These are phyloP conservation scores for Danaus chrysippus DNA, from an alignment of 2,888 invertebrate species.

Conservation along the genomic window DNA sequence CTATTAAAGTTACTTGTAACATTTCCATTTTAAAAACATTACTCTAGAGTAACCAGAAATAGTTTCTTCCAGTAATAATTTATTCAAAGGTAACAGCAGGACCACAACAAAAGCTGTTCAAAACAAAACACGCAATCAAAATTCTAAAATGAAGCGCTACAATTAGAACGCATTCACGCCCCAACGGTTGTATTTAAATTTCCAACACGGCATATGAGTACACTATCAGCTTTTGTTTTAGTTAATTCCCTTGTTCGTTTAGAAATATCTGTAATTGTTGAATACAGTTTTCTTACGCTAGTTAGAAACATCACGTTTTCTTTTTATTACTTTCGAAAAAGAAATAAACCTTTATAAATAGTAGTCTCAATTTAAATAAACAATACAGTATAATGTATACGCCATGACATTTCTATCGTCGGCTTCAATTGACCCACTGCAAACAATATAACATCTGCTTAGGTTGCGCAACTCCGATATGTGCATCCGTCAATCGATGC, in stretches of 20 bases:
- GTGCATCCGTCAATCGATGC: slow-evolving; percentile 19
- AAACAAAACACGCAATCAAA: slow-evolving; percentile 65
- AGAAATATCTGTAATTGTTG: not conserved
- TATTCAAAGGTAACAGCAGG: slow-evolving; percentile 25
- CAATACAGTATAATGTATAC: too few species aligned
- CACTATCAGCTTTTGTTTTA: slow-evolving; percentile 31
- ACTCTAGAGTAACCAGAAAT: slow-evolving; percentile 17
- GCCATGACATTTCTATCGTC: too few species aligned
- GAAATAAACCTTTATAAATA: too few species aligned
- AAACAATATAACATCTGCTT: slow-evolving; percentile 11
- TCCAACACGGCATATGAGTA: slow-evolving; percentile 44
- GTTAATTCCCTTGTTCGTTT: slow-evolving; percentile 8
- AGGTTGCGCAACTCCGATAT: slow-evolving; percentile 18
- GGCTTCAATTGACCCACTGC: not conserved
- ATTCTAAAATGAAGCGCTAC: slow-evolving; percentile 61
- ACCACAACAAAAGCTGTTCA: slow-evolving; percentile 54
- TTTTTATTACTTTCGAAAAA: too few species aligned
- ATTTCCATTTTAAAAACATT: too few species aligned
- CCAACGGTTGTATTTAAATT: slow-evolving; percentile 69
- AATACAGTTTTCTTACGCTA: not conserved
- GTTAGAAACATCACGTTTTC: too few species aligned
- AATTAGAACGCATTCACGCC: slow-evolving; percentile 65
- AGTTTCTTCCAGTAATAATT: slow-evolving; percentile 21
- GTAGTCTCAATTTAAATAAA: too few species aligned
- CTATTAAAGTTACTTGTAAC: too few species aligned